phyloP scores from a whole-genome alignment of 1,140 invertebrate genomes.

The Diprion similis region DNA sequence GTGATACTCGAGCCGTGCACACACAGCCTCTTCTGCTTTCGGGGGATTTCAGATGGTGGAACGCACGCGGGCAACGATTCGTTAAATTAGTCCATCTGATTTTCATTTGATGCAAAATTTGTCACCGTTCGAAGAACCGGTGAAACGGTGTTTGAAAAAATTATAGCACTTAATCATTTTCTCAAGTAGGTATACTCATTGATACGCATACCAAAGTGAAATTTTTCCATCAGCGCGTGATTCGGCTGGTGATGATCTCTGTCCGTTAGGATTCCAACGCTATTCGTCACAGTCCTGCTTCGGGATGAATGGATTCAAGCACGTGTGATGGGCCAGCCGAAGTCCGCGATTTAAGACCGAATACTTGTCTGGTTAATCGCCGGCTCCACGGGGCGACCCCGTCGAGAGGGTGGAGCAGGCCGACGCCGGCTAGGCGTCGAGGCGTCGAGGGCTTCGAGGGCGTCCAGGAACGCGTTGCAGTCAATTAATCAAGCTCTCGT shows the following conservation, averaged over 20 bases:
- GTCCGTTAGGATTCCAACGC: no score
- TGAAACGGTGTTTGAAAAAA: neutral
- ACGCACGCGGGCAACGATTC: neutral
- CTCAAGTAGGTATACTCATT: no score
- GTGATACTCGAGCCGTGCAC: neutral
- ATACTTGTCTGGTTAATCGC: neutral
- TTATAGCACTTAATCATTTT: no score
- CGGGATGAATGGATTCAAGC: no score
- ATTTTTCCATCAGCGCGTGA: no score
- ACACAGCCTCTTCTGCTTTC: no score
- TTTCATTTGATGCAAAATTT: neutral
- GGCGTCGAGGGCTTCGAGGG: constrained; percentile 1
- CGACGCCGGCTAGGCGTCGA: constrained; percentile 8
- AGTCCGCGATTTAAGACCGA: no score
- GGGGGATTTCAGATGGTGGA: no score
- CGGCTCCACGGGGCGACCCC: neutral
- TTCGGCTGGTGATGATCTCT: no score
- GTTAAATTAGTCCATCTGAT: neutral
- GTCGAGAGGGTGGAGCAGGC: constrained; percentile 11
- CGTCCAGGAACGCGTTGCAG: constrained; percentile 30
- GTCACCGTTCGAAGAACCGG: neutral
- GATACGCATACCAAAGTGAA: no score
- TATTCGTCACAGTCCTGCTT: no score
- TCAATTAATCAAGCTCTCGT: constrained; percentile 42
- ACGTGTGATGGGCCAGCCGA: no score